These are phyloP conservation scores for Potorous gilbertii DNA, from an alignment of 2,797 vertebrate genomes.

Conservation along the genomic window DNA sequence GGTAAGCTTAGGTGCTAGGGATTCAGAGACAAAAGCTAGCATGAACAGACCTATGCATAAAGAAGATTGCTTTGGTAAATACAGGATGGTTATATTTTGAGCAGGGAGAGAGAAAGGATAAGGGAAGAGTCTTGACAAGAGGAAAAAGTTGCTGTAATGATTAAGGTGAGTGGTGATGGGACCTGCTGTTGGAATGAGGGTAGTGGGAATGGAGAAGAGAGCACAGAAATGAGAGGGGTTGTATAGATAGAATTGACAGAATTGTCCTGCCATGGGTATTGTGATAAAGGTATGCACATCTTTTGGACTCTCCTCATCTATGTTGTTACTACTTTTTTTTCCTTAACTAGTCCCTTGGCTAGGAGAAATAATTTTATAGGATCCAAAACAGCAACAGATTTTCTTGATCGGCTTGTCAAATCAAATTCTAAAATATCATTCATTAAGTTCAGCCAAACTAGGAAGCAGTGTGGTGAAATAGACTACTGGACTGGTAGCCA, in stretches of 20 bases:
- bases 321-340: not conserved
- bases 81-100: not conserved
- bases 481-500: not conserved
- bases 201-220: no score
- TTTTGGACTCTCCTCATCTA: no score
- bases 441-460: not conserved
- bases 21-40: not conserved
- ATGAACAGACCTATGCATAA: not conserved
- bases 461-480: not conserved
- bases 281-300: no score
- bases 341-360: not conserved
- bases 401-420: not conserved
- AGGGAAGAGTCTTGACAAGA: not conserved
- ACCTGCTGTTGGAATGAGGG: no score
- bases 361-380: not conserved
- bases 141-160: not conserved
- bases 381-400: not conserved
- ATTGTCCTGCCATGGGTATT: no score
- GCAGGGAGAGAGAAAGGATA: not conserved
- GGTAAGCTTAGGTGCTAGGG: not conserved
- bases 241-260: no score
- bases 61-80: not conserved
- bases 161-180: no score
- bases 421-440: not conserved
- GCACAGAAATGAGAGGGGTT: no score